These are phyloP conservation scores for Shargacucullia verbasci DNA, from an alignment of 2,888 invertebrate species.

Conservation along the genomic window DNA sequence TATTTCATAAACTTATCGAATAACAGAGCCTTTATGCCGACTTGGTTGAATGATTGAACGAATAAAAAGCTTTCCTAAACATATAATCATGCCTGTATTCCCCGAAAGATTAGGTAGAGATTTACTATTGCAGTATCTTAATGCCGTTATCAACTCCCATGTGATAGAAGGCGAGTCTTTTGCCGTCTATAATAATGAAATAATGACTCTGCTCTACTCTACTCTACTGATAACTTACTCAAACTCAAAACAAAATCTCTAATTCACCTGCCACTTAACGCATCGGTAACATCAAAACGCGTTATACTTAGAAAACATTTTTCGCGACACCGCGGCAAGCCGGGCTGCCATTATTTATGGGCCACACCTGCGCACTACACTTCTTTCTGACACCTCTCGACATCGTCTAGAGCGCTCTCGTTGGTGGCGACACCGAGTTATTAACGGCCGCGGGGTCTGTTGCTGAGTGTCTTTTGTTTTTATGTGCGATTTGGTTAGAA, in stretches of 20 bases:
- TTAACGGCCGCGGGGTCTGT: constrained; percentile 66
- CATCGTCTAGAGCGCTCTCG: constrained; percentile 61
- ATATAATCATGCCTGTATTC: too few species aligned
- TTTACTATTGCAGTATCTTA: too few species aligned
- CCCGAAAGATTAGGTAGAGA: too few species aligned
- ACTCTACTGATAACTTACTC: too few species aligned
- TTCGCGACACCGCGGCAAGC: constrained; percentile 45
- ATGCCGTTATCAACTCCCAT: too few species aligned
- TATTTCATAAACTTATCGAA: too few species aligned
- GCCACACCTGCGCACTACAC: constrained; percentile 73
- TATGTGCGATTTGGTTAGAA: constrained; percentile 10
- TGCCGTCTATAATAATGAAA: too few species aligned
- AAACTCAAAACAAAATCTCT: constrained; percentile 4
- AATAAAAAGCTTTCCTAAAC: too few species aligned
- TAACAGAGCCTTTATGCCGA: too few species aligned
- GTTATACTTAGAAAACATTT: constrained; percentile 45
- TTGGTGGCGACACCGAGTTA: constrained; percentile 73
- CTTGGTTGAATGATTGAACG: neutral
- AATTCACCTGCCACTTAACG: too few species aligned
- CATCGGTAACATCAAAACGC: constrained; percentile 30
- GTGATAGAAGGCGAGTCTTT: too few species aligned
- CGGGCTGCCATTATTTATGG: constrained; percentile 66
- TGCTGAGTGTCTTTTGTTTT: constrained; percentile 51
- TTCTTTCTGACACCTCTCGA: constrained; percentile 68
- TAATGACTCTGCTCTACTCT: too few species aligned